These are phyloP conservation scores for Drosophila kanekoi DNA, from an alignment of 2,888 invertebrate species.

Conservation along the genomic window DNA sequence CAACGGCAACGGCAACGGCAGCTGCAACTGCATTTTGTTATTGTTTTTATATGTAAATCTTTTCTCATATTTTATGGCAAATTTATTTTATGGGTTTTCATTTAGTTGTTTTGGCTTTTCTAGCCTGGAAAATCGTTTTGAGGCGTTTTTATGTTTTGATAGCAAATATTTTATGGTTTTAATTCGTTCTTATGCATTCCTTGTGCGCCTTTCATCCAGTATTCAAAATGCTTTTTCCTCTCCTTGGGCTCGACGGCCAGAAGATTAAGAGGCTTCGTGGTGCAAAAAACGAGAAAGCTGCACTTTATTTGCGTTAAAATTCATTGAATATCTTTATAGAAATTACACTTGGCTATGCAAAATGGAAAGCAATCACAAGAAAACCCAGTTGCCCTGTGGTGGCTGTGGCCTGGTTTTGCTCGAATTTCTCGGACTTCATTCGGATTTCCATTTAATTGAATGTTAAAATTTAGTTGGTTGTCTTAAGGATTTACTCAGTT, in stretches of 20 bases:
- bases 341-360: conserved; percentile 4
- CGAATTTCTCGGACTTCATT: not conserved
- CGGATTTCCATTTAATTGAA: conserved; percentile 23
- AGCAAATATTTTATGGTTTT: conserved; percentile 74
- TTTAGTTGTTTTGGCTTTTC: conserved; percentile 44
- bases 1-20: conserved; percentile 29
- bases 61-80: conserved; percentile 44
- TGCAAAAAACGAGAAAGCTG: conserved; percentile 10
- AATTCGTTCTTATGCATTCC: conserved; percentile 50
- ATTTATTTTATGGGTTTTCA: conserved; percentile 64
- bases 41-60: conserved; percentile 40
- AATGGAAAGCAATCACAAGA: conserved; percentile 25
- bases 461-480: conserved; percentile 4
- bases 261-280: not conserved
- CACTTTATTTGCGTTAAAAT: conserved; percentile 51
- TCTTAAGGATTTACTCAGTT: not conserved
- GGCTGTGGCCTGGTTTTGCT: not conserved
- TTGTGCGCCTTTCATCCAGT: conserved; percentile 45
- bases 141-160: conserved; percentile 40
- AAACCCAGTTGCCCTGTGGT: conserved; percentile 23
- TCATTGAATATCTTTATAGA: conserved; percentile 33
- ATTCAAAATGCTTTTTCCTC: conserved; percentile 53
- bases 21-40: conserved; percentile 23
- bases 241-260: conserved; percentile 4
- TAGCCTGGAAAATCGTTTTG: conserved; percentile 33